phyloP scores from a whole-genome alignment of 2,113 vertebrate genomes.

The Pygoscelis adeliae region DNA sequence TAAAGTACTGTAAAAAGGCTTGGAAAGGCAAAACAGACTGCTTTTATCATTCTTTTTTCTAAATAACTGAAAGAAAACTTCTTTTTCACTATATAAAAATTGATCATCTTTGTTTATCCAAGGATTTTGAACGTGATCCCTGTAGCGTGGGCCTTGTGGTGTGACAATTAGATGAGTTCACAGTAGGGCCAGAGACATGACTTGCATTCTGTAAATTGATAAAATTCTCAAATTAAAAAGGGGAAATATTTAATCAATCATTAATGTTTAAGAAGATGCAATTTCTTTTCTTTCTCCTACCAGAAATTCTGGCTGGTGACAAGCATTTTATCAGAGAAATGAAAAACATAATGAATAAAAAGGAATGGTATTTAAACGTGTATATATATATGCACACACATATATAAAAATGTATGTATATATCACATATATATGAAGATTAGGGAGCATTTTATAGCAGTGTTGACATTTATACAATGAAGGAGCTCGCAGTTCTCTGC shows the following conservation, averaged over 20 bases:
- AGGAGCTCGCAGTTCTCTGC: background rate
- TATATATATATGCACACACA: background rate
- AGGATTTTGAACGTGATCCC: background rate
- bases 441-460: background rate
- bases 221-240: background rate
- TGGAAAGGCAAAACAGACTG: background rate
- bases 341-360: background rate
- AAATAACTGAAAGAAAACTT: background rate
- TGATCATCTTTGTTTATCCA: background rate
- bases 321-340: background rate
- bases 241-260: background rate
- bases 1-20: background rate
- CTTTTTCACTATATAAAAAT: background rate
- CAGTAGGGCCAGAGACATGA: background rate
- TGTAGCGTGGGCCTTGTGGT: background rate
- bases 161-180: background rate
- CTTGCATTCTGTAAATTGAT: background rate
- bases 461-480: background rate
- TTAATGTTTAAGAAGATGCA: background rate
- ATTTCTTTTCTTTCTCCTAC: background rate
- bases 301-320: background rate
- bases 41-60: background rate
- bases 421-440: background rate
- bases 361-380: background rate
- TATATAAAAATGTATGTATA: background rate